Evolutionary conservation across 2,797 vertebrate species (phyloP), one percentile per base, ranked within the genome.

Genomic region (Sebastes dallii): DNA sequence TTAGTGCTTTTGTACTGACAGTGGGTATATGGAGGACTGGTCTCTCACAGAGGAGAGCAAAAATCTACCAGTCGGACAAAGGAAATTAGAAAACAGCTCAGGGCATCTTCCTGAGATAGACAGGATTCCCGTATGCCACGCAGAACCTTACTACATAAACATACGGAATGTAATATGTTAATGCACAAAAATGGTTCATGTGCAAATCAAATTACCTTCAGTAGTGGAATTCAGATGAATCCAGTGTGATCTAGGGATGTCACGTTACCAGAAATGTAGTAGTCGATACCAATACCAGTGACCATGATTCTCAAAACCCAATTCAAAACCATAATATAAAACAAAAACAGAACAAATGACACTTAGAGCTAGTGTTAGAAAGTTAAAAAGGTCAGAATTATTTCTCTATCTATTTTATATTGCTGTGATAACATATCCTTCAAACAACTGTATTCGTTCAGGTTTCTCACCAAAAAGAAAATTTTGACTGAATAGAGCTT

Each of bases 1-100:
- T 90, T 80, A 82, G 77, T 50, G 70, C 24, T 81, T 88, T 77
- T 77, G 67, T 87, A 67, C 36, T 74, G 55, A 27, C 46, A 16
- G 52, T 50, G 65, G 75, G 10, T 16, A 1, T 46, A 36, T 68
- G 24, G 22, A 77, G 71, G 66, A 60, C 64, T 60, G 75, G 71
- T 71, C 30, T 80, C 50, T 70, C 39, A 70, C 62, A 59, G 67
- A 65, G 10, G 11, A 68, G 27, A 80, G 22, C 18, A 46, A 30
- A 46, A 61, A 56, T 66, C 36, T 42, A 16, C 6, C 54, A 42
- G n/a, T 68, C 7, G 32, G 30, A 69, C 14, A 67, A 46, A 79
- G 14, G 52, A 52, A 66, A 77, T 58, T 30, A 59, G 11, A 59
- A 46, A 62, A 64, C 5, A 3, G 2, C 42, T 74, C n/a, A 39